Conservation (phyloP, 2,888 invertebrate genomes). For the Drosophila histrio region DNA sequence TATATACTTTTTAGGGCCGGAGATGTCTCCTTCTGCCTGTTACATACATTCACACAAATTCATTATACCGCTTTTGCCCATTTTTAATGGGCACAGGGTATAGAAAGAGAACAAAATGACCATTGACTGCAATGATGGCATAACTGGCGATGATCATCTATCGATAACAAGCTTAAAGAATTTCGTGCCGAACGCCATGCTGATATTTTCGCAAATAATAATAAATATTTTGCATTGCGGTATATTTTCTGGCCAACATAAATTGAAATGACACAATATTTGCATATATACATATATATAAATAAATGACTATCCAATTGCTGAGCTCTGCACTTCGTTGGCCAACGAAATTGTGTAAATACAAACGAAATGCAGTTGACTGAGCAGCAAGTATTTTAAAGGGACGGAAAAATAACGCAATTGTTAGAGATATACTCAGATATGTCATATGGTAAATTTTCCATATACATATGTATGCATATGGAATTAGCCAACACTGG, state of each 20-base stretch:
- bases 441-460: not conserved
- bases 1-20: too few relatives aligned
- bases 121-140: not conserved
- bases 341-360: not conserved
- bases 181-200: not conserved
- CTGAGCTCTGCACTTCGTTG: slow-evolving; percentile 15
- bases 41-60: too few relatives aligned
- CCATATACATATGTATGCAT: not conserved
- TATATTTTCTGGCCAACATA: not conserved
- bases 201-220: not conserved
- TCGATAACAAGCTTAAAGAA: slow-evolving; percentile 10
- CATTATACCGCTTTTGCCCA: too few relatives aligned
- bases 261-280: slow-evolving; percentile 4
- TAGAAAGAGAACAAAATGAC: too few relatives aligned
- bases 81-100: too few relatives aligned
- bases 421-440: too few relatives aligned
- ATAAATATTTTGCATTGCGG: slow-evolving; percentile 5
- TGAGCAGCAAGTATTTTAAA: not conserved
- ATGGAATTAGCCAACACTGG: slow-evolving; percentile 19
- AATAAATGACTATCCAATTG: slow-evolving; percentile 12
- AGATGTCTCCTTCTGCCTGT: too few relatives aligned
- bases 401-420: too few relatives aligned
- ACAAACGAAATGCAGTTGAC: not conserved
- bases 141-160: slow-evolving; percentile 26
- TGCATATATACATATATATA: not conserved